phyloP scores from a whole-genome alignment of 2,888 invertebrate species.

The Cephus pygmeus region DNA sequence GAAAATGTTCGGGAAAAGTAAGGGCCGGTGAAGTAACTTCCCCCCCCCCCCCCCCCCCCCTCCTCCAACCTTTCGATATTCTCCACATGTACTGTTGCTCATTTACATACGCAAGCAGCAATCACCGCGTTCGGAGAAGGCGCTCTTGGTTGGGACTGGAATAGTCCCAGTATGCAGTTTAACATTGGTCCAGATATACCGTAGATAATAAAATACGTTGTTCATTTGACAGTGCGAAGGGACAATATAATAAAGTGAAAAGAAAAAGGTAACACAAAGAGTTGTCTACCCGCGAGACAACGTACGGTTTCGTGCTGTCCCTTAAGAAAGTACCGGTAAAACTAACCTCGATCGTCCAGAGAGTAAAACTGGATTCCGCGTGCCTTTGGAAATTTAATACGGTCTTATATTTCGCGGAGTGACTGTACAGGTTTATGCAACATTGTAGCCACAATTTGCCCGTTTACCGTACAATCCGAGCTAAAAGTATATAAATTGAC shows the following conservation, averaged over 20 bases:
- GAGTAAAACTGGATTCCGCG: constrained; percentile 25
- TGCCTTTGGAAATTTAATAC: constrained; percentile 35
- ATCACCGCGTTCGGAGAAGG: neutral
- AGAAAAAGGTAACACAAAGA: neutral
- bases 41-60: accelerated
- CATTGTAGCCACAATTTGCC: constrained; percentile 55
- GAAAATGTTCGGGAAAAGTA: too few relatives aligned
- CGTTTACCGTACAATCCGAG: constrained; percentile 39
- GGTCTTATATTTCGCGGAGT: constrained; percentile 22
- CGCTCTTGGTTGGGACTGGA: neutral
- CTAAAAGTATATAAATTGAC: constrained; percentile 14
- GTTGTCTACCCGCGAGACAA: neutral
- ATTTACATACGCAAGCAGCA: neutral
- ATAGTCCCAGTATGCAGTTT: neutral
- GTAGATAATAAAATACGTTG: neutral
- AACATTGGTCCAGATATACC: neutral
- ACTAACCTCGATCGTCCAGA: neutral
- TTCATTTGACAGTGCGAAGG: neutral
- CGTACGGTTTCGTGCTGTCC: neutral
- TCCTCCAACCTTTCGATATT: neutral
- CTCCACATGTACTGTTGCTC: neutral
- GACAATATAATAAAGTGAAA: neutral
- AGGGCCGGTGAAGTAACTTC: too few relatives aligned
- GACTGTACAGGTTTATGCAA: constrained; percentile 51
- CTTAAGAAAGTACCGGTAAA: neutral